Conservation (phyloP, 2,113 vertebrate species). For the Balaenoptera acutorostrata region DNA sequence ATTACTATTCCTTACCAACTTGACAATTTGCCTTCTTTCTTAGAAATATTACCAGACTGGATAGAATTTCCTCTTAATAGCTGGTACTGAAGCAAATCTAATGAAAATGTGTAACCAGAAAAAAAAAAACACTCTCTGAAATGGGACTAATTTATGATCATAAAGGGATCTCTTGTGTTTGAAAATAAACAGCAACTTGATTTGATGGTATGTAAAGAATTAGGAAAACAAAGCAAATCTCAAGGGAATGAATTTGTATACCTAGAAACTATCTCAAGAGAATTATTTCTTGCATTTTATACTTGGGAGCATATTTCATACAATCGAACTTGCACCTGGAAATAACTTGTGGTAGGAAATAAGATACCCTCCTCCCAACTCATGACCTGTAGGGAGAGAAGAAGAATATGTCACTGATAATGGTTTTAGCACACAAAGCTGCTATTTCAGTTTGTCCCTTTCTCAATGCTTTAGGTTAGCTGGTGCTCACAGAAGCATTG, state of each 20-base stretch:
- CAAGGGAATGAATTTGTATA: constrained; percentile 72
- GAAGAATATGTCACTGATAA: constrained; percentile 24
- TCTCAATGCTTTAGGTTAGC: not conserved
- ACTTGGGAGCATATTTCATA: constrained; percentile 62
- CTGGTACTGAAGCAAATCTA: constrained; percentile 35
- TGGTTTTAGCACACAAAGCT: not conserved
- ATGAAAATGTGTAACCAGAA: constrained; percentile 48
- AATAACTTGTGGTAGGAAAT: constrained; percentile 79
- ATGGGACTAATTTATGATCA: constrained; percentile 53
- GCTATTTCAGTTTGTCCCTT: not conserved
- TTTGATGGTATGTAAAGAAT: constrained; percentile 57
- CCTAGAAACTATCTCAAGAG: constrained; percentile 76
- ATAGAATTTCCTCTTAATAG: constrained; percentile 52
- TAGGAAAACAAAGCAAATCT: constrained; percentile 65
- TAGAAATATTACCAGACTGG: not conserved
- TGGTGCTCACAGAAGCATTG: not conserved
- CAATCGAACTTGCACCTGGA: constrained; percentile 73
- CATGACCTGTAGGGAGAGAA: constrained; percentile 58
- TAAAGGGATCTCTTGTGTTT: constrained; percentile 26
- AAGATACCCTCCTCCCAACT: constrained; percentile 61
- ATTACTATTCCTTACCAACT: constrained; percentile 44
- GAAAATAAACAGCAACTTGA: constrained; percentile 68
- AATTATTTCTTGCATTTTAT: constrained; percentile 73
- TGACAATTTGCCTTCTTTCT: constrained; percentile 45
- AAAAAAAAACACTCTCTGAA: constrained; percentile 45